Percentiles rank a stretch among this genome's conserved stretches.
phyloP scores from a whole-genome alignment of 2,888 invertebrate species.

The Idaea straminata region DNA sequence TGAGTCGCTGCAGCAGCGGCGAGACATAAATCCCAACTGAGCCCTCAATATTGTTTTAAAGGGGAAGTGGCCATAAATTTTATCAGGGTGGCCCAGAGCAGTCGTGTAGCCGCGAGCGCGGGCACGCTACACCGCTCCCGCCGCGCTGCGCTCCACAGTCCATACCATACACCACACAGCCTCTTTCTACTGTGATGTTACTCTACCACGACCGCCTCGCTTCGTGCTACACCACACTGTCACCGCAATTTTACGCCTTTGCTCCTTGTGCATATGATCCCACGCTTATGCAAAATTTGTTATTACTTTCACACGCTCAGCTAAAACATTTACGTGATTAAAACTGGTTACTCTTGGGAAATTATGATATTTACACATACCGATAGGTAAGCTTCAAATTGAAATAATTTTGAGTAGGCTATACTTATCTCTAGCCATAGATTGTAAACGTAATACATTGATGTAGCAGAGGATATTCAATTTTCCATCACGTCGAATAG shows the following conservation, averaged over 20 bases:
- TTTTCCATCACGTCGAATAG: constrained; percentile 58
- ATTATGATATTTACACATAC: not conserved
- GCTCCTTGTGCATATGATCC: constrained; percentile 61
- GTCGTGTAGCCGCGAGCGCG: constrained; percentile 27
- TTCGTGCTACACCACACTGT: constrained; percentile 39
- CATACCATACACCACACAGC: constrained; percentile 18
- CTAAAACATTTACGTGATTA: constrained; percentile 30
- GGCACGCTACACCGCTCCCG: constrained; percentile 34
- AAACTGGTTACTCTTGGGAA: constrained; percentile 32
- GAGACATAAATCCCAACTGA: constrained; percentile 81
- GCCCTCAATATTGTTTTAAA: constrained; percentile 82
- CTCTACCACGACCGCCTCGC: constrained; percentile 29
- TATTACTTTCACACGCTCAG: not conserved
- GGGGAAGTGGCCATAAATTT: constrained; percentile 81
- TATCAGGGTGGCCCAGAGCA: constrained; percentile 74
- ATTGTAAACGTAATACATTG: constrained; percentile 28
- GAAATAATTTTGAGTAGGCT: not conserved
- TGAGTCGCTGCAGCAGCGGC: constrained; percentile 80
- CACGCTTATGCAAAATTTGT: constrained; percentile 48
- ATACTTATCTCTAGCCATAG: constrained; percentile 19
- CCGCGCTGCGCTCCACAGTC: constrained; percentile 24
- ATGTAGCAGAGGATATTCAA: constrained; percentile 42
- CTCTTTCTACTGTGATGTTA: constrained; percentile 8
- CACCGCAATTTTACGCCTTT: constrained; percentile 71
- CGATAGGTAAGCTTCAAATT: not conserved